Base-by-base conservation (phyloP, 2,113 vertebrate species). In the Hippocampus abdominalis region DNA sequence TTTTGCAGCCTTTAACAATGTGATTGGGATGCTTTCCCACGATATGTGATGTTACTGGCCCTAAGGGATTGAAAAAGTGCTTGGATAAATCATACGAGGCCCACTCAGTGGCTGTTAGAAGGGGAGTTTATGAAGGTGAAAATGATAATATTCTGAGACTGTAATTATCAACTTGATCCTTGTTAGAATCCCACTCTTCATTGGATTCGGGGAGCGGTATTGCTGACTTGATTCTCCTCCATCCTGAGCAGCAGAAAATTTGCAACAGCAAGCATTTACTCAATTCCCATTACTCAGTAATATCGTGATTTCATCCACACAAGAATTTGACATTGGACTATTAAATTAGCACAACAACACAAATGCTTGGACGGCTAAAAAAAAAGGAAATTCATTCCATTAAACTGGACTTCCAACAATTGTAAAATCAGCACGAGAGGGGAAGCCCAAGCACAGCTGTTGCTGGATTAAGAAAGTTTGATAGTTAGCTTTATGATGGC, bases 371-470 rank as follows among this genome's bases (percentile, higher is more conserved):
- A 83, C 70, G 54, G 64, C 60, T 63, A 68, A 71, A 74, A 73
- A 73, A 69, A 74, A 36, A 36, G 32, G 4, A 46, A 64, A 71
- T 76, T 44, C 29, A 73, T 73, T 76, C 78, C 18, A 84, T 79
- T 73, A 83, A 78, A 84, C 79, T 77, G 71, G 54, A 40, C 68
- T 77, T 86, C 80, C 71, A 78, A 77, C 80, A 75, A 86, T 85
- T 79, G 69, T 81, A 78, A 77, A 77, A 86, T 88, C 81, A 82
- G 79, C 66, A 75, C 64, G 11, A 59, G 51, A 44, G 65, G 54
- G 49, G 40, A 57, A 71, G 18, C 81, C 27, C 54, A 82, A 61
- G 53, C 68, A 70, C 32, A 21, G 15, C 18, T 62, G 32, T 21
- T 39, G 13, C 16, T 21, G 12, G 1, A 63, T 63, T 8, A 36